Percentiles rank a stretch among this genome's conserved stretches.
phyloP scores from a whole-genome alignment of 2,113 vertebrate genomes.

The Phyllopteryx taeniolatus region DNA sequence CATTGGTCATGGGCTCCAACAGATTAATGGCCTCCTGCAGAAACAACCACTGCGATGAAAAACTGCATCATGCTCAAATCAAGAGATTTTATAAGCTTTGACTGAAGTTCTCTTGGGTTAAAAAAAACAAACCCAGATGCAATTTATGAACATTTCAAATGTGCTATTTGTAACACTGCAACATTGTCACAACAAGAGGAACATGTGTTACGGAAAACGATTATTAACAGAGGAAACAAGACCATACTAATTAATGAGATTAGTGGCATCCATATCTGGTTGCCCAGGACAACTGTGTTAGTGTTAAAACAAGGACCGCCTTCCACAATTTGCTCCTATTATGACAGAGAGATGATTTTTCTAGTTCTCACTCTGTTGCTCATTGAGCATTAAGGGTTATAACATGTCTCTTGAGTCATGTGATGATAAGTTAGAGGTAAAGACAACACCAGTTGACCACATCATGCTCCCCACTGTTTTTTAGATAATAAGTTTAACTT shows the following conservation, averaged over 20 bases:
- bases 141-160: neutral
- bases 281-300: slow-evolving; percentile 37
- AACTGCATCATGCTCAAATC: neutral
- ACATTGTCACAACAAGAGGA: slow-evolving; percentile 17
- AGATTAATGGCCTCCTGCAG: slow-evolving; percentile 96
- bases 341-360: slow-evolving; percentile 20
- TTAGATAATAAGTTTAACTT: neutral
- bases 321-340: slow-evolving; percentile 32
- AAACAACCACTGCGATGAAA: slow-evolving; percentile 9
- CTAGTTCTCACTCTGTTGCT: slow-evolving; percentile 16
- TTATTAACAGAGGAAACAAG: slow-evolving; percentile 55
- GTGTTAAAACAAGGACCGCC: slow-evolving; percentile 13
- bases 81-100: neutral
- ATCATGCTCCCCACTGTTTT: slow-evolving; percentile 36
- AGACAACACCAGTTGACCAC: slow-evolving; percentile 41
- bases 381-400: slow-evolving; percentile 34
- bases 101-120: neutral
- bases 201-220: slow-evolving; percentile 36
- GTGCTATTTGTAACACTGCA: neutral
- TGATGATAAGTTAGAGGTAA: slow-evolving; percentile 17
- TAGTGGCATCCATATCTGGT: slow-evolving; percentile 62
- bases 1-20: slow-evolving; percentile 97
- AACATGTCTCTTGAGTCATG: slow-evolving; percentile 24
- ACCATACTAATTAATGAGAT: slow-evolving; percentile 60
- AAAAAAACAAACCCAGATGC: neutral